Percentiles rank a stretch among this genome's conserved stretches.
Conservation (phyloP, 2,113 vertebrate species). For the Protomyctophum bolini region DNA sequence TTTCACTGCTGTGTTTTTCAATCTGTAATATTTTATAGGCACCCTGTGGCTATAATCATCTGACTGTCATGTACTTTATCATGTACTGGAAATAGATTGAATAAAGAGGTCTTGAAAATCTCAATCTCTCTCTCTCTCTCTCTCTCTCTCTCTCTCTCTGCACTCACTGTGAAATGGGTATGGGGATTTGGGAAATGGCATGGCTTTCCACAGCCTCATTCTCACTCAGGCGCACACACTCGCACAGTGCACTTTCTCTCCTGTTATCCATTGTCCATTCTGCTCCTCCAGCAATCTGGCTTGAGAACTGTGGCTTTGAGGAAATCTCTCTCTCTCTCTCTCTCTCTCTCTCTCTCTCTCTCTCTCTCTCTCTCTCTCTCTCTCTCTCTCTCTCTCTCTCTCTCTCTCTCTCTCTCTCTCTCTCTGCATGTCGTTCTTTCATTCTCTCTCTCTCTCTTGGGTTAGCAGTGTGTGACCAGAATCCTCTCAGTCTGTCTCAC, state of each 20-base stretch:
- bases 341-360: not conserved
- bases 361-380: not conserved
- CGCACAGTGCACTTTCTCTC: not conserved
- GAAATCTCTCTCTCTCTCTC: not conserved
- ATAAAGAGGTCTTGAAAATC: too few relatives aligned
- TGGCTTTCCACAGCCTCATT: too few relatives aligned
- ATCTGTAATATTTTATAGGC: too few relatives aligned
- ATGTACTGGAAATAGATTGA: too few relatives aligned
- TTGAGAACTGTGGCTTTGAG: conserved; percentile 8
- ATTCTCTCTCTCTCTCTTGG: not conserved
- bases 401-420: not conserved
- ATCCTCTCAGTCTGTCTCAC: not conserved
- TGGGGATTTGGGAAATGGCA: too few relatives aligned
- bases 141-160: too few relatives aligned
- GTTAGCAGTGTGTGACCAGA: not conserved
- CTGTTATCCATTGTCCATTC: not conserved
- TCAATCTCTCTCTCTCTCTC: too few relatives aligned
- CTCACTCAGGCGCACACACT: too few relatives aligned
- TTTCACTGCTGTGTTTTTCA: too few relatives aligned
- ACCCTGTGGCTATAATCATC: too few relatives aligned
- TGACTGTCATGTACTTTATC: too few relatives aligned
- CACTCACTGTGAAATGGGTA: too few relatives aligned
- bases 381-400: not conserved
- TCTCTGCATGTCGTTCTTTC: not conserved
- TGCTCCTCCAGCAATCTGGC: not conserved